Conservation (phyloP, 2,113 vertebrate genomes). For the Cepphus grylle region DNA sequence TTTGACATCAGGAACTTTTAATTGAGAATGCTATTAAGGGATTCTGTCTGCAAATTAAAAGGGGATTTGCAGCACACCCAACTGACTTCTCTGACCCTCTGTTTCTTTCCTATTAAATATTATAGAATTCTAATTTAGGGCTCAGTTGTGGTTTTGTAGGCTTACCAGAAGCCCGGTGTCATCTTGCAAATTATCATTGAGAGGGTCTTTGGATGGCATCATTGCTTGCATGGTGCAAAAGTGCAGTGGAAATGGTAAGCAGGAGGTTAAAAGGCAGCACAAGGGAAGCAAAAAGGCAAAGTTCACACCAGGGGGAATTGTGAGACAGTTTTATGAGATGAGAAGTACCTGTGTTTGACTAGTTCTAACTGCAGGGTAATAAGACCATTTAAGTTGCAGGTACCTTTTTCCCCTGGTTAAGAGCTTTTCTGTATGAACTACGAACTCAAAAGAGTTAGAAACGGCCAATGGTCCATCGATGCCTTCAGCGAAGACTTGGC, state of each 20-base stretch:
- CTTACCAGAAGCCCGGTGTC: neutral
- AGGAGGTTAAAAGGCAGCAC: neutral
- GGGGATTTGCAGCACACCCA: neutral
- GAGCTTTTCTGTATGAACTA: neutral
- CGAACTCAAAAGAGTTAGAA: neutral
- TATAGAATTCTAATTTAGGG: neutral
- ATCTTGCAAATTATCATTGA: neutral
- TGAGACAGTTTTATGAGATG: neutral
- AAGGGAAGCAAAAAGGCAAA: neutral
- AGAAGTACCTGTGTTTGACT: neutral
- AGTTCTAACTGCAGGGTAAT: neutral
- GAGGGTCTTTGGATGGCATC: neutral
- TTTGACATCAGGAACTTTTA: neutral
- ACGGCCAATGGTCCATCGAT: accelerated
- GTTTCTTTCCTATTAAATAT: neutral
- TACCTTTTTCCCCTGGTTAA: neutral
- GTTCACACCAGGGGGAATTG: neutral
- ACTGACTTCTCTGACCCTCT: neutral
- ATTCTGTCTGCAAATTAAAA: neutral
- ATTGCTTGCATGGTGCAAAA: neutral
- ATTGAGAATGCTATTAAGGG: neutral
- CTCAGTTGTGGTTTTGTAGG: neutral
- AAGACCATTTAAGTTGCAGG: neutral
- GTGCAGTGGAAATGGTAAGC: neutral
- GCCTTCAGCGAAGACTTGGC: neutral